Base-by-base conservation (phyloP, 2,113 vertebrate species). In the Tapirus terrestris region DNA sequence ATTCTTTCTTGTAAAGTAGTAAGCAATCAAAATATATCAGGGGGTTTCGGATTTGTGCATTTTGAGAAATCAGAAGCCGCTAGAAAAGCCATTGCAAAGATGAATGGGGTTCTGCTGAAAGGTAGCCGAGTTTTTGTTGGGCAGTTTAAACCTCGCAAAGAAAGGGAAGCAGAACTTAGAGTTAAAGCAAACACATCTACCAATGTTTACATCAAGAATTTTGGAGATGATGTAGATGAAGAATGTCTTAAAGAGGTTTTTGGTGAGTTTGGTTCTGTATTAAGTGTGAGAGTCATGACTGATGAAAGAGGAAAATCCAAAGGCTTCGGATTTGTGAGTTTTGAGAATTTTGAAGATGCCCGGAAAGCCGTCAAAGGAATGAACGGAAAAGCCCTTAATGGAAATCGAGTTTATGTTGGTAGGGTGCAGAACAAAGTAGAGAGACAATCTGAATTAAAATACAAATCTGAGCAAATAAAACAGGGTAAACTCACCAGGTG, bases 271-370 rank as follows among this genome's bases (percentile, higher is more conserved):
- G 99, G 99, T 99, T 98, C 98, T 98, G 97, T 43, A 72, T 70
- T 82, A 96, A 99, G 99, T 91, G 99, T 99, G 95, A 99, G 99
- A 80, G 99, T 99, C 67, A 99, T 99, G 99, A 99, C 99, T 0
- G 99, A 99, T 70, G 99, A 99, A 85, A 98, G 98, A 81, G 99
- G 99, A 88, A 99, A 99, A 98, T 99, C 99, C 91, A 99, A 99
- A 98, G 99, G 99, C 92, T 99, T 99, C 85, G 99, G 99, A 70
- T 99, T 99, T 13, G 99, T 99, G 95, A 99, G 99, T 97, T 99
- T 99, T 82, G 99, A 99, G 98, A 99, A 99, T 98, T 99, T 99
- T 0, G 99, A 99, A 98, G 99, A 99, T 97, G 99, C 99, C 48
- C 99, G 99, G 72, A 99, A 99, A 98, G 99, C 48, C 53, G 21